Evolutionary conservation across 1,140 invertebrate genomes (phyloP), one percentile per base, ranked within the genome.

Genomic region (Listronotus bonariensis): DNA sequence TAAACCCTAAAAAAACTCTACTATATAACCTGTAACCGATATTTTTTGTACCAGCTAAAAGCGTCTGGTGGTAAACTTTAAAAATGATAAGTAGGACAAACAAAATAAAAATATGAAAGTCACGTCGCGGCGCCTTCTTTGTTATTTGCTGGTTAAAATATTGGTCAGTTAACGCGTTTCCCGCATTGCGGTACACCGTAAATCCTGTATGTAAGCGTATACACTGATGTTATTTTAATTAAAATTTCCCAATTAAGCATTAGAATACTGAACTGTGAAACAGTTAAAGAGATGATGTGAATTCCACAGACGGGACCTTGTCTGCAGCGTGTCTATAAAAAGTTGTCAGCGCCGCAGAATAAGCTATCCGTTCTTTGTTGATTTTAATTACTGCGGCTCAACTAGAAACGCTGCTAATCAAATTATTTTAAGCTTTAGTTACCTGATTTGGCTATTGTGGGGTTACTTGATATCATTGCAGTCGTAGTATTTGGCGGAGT

Each of bases 271-370:
- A 26, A 6, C 4, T 31, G 5, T 4, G n/a, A 26, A 12, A 32
- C 26, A 26, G 12, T 15, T 17, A 56, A 41, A 65, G 31, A 36
- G 34, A 55, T 53, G 54, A 17, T 68, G 49, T 20, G 12, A 11
- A 59, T 42, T 18, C 31, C 46, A 59, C 56, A 53, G 42, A 18
- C 53, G 36, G 36, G 20, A 5, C 20, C 20, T 26, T 26, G 31
- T 71, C 71, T 64, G 67, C 70, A 67, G 70, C 71, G 73, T 72
- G 73, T 72, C 73, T 72, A 62, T 65, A 69, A 60, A 54, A 68
- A 67, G 43, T 53, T 75, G 59, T 75, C 73, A n/a, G 70, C 73
- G 72, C 68, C 69, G 61, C 70, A 63, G 65, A 73, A 52, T 51
- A 42, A 45, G 36, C 40, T n/a, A 11, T 54, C 17, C 26, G 26